A percentile compares a stretch with the other conserved stretches of the same genome.
Evolutionary conservation across 2,888 invertebrate species (phyloP).

Genomic region (Maniola hyperantus): DNA sequence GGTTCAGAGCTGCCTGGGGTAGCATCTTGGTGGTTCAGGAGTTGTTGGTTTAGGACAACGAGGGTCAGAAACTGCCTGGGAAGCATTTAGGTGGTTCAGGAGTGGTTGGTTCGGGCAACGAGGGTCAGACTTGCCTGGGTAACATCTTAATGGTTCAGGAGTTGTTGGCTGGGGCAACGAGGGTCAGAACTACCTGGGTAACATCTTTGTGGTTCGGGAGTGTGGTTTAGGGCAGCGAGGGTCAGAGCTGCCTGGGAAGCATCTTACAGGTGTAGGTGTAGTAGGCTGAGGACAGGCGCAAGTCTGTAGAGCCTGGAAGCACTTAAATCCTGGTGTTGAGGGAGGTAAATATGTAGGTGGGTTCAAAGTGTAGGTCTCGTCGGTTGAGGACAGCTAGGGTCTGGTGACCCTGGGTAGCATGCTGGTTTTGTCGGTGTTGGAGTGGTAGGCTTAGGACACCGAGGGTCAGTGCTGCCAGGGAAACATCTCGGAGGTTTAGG

Average conservation of each 20-base stretch:
- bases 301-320: constrained; percentile 49
- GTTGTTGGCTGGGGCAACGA: constrained; percentile 48
- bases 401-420: constrained; percentile 45
- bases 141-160: constrained; percentile 47
- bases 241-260: constrained; percentile 46
- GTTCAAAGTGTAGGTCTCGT: constrained; percentile 42
- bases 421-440: constrained; percentile 37
- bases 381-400: constrained; percentile 46
- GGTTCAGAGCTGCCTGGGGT: constrained; percentile 50
- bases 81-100: constrained; percentile 45
- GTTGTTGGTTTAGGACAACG: constrained; percentile 52
- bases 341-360: constrained; percentile 45
- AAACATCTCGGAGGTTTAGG: constrained; percentile 47
- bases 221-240: constrained; percentile 48
- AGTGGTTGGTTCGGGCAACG: constrained; percentile 51
- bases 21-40: constrained; percentile 47
- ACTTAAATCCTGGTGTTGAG: constrained; percentile 30
- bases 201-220: constrained; percentile 46
- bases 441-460: constrained; percentile 52
- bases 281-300: constrained; percentile 53
- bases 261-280: constrained; percentile 46
- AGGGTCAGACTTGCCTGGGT: constrained; percentile 58
- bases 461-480: constrained; percentile 47
- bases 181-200: constrained; percentile 55
- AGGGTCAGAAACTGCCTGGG: constrained; percentile 51